Evolutionary conservation across 2,113 vertebrate species (phyloP), one percentile per base, ranked within the genome.

Genomic region (Lipophrys pholis): DNA sequence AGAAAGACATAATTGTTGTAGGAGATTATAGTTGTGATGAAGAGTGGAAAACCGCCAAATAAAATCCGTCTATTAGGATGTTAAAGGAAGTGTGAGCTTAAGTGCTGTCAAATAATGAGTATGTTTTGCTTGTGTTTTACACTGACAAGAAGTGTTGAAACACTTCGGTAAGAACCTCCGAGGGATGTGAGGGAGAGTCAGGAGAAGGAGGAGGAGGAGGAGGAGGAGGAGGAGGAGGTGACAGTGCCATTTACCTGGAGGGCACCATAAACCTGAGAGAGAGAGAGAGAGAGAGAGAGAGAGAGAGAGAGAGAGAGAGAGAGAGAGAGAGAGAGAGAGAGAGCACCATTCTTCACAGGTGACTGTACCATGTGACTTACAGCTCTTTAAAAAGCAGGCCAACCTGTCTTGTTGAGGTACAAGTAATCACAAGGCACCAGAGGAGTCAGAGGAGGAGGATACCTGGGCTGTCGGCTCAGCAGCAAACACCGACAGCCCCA

Each of bases 321-420:
- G 21, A 30, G 21, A 30, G 21, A 30, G 21, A 30, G 21, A 30
- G 21, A 30, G 21, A 30, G 21, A 30, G 89, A 83, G 88, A 2
- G 21, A 80, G 80, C 73, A 87, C 73, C 84, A 84, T 87, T 91
- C 87, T 85, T 89, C 78, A 91, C 76, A 84, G 87, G 87, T 91
- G 84, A 89, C 76, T 91, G 84, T 66, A 89, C 82, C 91, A 93
- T 90, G 90, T 93, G 91, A 93, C 89, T 84, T 61, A 51, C 63
- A 17, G 58, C 81, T 81, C 79, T 87, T 89, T 93, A 90, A 90
- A 90, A 92, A 88, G 91, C 89, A 75, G 86, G 84, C 74, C 76
- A 87, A 88, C 87, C 88, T 88, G 87, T 87, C 87, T 77, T 76
- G 76, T 84, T 16, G 38, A 87, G 78, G 62, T 85, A 91, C 80